Percentiles rank a stretch among this genome's conserved stretches.
Evolutionary conservation across 2,797 vertebrate species (phyloP).

Genomic region (Ctenopoma kingsleyae): DNA sequence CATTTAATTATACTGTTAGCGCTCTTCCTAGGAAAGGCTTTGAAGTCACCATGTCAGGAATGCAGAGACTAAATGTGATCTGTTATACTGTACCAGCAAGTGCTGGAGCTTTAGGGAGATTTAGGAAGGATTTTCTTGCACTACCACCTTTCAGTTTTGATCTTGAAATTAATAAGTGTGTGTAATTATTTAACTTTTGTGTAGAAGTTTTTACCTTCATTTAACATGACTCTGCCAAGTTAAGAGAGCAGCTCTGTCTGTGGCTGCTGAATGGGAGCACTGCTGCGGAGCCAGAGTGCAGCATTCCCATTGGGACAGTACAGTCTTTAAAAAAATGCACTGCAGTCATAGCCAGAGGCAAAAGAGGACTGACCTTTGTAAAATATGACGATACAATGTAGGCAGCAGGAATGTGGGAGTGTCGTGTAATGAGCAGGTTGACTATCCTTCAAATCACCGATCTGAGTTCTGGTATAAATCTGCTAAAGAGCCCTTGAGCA

Average conservation of each 20-base stretch:
- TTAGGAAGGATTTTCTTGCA: conserved; percentile 23
- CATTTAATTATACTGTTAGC: conserved; percentile 78
- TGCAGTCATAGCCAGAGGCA: conserved; percentile 52
- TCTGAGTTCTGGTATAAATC: conserved; percentile 9
- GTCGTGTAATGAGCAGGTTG: conserved; percentile 25
- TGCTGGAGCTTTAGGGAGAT: conserved; percentile 39
- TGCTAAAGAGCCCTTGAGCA: conserved; percentile 40
- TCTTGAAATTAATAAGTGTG: conserved; percentile 41
- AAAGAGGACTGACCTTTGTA: conserved; percentile 46
- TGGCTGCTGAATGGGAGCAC: conserved; percentile 9
- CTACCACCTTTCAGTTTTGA: conserved; percentile 23
- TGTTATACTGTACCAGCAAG: conserved; percentile 40
- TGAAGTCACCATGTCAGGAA: conserved; percentile 66
- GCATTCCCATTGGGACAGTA: conserved; percentile 45
- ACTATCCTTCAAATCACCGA: conserved; percentile 42
- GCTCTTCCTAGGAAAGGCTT: conserved; percentile 61
- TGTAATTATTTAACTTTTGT: conserved; percentile 30
- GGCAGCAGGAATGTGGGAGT: conserved; percentile 8
- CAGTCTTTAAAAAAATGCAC: conserved; percentile 53
- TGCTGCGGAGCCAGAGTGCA: conserved; percentile 41
- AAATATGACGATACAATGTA: conserved; percentile 37
- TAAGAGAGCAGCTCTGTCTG: conserved; percentile 19
- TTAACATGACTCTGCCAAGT: conserved; percentile 23
- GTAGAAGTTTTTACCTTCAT: conserved; percentile 24
- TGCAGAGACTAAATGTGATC: conserved; percentile 50